A percentile compares a stretch with the other conserved stretches of the same genome.
Evolutionary conservation across 2,113 vertebrate species (phyloP).

Genomic region (Rhegmatorhina hoffmannsi): DNA sequence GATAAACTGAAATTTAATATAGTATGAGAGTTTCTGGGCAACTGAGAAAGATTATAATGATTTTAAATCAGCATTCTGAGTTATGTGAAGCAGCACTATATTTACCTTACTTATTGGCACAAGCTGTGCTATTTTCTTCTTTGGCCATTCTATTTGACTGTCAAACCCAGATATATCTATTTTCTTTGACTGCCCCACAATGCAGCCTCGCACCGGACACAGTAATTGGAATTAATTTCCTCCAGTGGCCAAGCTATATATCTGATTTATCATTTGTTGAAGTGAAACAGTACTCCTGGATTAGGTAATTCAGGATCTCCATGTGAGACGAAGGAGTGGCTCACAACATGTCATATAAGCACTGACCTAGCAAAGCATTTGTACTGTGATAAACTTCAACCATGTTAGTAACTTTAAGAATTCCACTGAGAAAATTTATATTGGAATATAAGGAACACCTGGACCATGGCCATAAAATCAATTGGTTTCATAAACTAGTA

Average conservation of each 20-base stretch:
- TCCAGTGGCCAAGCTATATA: not conserved
- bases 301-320: not conserved
- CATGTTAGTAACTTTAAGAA: not conserved
- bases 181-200: not conserved
- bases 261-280: not conserved
- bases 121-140: not conserved
- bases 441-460: not conserved
- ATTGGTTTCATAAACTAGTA: not conserved
- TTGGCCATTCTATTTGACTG: not conserved
- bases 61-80: not conserved
- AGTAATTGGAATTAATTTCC: not conserved
- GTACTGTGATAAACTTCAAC: not conserved
- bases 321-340: not conserved
- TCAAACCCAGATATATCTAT: not conserved
- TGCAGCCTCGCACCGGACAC: not conserved
- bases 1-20: not conserved
- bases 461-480: not conserved
- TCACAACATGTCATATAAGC: not conserved
- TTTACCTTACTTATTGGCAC: not conserved
- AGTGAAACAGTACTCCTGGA: not conserved
- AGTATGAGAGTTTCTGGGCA: constrained; percentile 5
- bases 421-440: not conserved
- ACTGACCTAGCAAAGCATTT: not conserved
- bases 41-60: not conserved
- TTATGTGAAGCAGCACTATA: not conserved